Evolutionary conservation across 2,797 vertebrate genomes (phyloP).

Genomic region (Taenioides sp.): DNA sequence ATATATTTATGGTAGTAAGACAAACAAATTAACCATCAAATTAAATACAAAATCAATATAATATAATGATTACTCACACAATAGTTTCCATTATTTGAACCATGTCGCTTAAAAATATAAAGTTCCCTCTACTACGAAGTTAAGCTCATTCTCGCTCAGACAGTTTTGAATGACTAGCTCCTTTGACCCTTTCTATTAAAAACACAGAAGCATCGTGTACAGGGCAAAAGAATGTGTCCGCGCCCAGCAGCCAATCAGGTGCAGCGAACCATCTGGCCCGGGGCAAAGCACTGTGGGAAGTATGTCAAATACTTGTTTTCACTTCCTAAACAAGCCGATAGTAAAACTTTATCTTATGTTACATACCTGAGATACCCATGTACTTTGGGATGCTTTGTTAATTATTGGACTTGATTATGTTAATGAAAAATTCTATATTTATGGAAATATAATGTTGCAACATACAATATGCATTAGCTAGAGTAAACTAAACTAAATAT

Average conservation of each 20-base stretch:
- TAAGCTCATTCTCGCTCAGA: slow-evolving; percentile 26
- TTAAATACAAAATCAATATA: background rate
- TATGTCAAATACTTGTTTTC: slow-evolving; percentile 70
- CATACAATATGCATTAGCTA: too few species aligned
- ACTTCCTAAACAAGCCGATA: slow-evolving; percentile 45
- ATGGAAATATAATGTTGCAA: too few species aligned
- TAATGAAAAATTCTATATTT: too few species aligned
- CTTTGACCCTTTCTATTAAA: slow-evolving; percentile 34
- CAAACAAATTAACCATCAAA: background rate
- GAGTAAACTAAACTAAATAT: too few species aligned
- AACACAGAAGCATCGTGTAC: slow-evolving; percentile 26
- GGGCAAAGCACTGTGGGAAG: slow-evolving; percentile 75
- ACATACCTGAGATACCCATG: slow-evolving; percentile 18
- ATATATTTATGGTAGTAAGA: slow-evolving; percentile 2
- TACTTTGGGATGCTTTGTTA: background rate
- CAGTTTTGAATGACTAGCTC: slow-evolving; percentile 12
- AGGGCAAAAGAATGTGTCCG: slow-evolving; percentile 47
- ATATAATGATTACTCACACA: slow-evolving; percentile 57
- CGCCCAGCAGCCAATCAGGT: slow-evolving; percentile 66
- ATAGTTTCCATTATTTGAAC: slow-evolving; percentile 54
- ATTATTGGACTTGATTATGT: too few species aligned
- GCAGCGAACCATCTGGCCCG: slow-evolving; percentile 55
- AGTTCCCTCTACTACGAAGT: slow-evolving; percentile 8
- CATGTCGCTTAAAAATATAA: slow-evolving; percentile 42
- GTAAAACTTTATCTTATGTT: slow-evolving; percentile 43